Conservation (phyloP, 2,797 vertebrate species). For the Phoxinus dragarum region DNA sequence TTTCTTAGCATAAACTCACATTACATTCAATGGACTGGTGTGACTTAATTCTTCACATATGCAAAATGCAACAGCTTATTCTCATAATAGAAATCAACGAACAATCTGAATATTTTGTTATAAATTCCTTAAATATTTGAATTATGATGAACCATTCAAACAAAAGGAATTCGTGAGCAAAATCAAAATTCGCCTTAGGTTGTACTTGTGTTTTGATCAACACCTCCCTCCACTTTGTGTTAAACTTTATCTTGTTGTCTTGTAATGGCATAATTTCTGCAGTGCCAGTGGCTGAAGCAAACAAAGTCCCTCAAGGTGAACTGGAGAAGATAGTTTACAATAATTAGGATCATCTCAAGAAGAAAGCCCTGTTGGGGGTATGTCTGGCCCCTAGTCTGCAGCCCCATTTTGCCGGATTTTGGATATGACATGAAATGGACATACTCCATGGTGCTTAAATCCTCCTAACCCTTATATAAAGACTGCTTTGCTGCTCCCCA, state of each 20-base stretch:
- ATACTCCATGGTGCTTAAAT: slow-evolving; percentile 59
- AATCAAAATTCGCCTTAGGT: neutral
- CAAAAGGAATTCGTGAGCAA: neutral
- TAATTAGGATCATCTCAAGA: slow-evolving; percentile 22
- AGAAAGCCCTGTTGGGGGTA: slow-evolving; percentile 30
- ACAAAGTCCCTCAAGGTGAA: neutral
- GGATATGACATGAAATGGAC: slow-evolving; percentile 35
- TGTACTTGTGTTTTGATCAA: neutral
- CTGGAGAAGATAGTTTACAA: neutral
- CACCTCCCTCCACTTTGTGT: neutral
- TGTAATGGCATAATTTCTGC: neutral
- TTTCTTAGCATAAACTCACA: slow-evolving; percentile 27
- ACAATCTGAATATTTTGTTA: neutral
- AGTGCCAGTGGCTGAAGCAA: neutral
- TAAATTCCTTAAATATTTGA: neutral
- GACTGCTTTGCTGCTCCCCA: slow-evolving; percentile 28
- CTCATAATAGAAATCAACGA: neutral
- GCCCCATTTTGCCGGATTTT: slow-evolving; percentile 30
- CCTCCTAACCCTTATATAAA: slow-evolving; percentile 29
- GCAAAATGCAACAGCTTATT: slow-evolving; percentile 23
- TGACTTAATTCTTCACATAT: neutral
- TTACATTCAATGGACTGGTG: slow-evolving; percentile 11
- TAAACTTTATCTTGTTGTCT: neutral
- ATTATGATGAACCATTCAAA: neutral
- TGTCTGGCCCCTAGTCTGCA: slow-evolving; percentile 51